Conservation (phyloP, 1,140 invertebrate genomes). For the Megathymus violae region DNA sequence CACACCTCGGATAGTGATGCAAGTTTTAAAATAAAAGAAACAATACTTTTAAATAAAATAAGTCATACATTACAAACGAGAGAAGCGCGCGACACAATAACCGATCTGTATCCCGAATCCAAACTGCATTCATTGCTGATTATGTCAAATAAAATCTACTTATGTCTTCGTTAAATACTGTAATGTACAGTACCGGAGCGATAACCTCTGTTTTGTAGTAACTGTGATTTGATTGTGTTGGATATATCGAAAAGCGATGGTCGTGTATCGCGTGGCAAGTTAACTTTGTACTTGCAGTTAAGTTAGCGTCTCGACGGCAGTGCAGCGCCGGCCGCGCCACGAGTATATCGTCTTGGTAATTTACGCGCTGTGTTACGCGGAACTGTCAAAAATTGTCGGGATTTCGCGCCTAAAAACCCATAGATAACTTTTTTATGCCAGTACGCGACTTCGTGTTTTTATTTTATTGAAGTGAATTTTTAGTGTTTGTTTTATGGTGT, state of each 20-base stretch:
- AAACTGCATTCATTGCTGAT: slow-evolving; percentile 1
- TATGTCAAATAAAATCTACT: not conserved
- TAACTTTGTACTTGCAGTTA: no score
- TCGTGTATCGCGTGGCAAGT: not conserved
- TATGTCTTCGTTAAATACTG: not conserved
- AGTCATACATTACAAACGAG: no score
- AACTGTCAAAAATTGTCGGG: slow-evolving; percentile 27
- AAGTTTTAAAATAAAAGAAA: no score
- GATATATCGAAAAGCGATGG: slow-evolving; percentile 15
- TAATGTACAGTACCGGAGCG: slow-evolving; percentile 15
- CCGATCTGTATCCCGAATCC: not conserved
- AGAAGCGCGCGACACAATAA: not conserved
- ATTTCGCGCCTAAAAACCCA: slow-evolving; percentile 32
- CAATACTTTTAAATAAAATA: no score
- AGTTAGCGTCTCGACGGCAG: slow-evolving; percentile 35
- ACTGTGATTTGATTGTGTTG: no score
- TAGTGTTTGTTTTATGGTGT: slow-evolving; percentile 35
- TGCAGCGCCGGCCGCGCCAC: slow-evolving; percentile 52
- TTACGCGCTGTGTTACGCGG: slow-evolving; percentile 48
- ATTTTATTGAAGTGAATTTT: slow-evolving; percentile 18
- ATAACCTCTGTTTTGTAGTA: slow-evolving; percentile 15
- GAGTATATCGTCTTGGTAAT: slow-evolving; percentile 42
- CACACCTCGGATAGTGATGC: no score
- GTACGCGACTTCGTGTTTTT: not conserved
- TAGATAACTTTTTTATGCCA: slow-evolving; percentile 30